Evolutionary conservation across 2,113 vertebrate species (phyloP), one percentile per base, ranked within the genome.

Genomic region (Limanda limanda): DNA sequence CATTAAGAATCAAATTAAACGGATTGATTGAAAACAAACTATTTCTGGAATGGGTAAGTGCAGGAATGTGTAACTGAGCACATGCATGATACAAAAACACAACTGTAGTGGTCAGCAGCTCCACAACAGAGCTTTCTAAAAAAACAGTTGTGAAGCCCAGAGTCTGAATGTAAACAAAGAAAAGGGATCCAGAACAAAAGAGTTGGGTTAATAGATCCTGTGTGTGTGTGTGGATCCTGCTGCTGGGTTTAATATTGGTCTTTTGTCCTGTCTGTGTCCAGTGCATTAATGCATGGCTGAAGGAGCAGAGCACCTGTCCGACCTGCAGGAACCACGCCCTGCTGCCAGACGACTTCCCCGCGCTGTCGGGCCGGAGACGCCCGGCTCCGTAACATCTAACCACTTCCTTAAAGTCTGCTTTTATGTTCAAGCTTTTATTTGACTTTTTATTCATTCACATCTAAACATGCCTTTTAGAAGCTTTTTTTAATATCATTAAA

Each of bases 241-340:
- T 31, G 13, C 27, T 7, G 51, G 47, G 27, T n/a, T 62, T 40
- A 45, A 62, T 0, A 8, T 42, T 1, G 2, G 5, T 12, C 27
- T 4, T 31, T 31, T 55, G 3, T 55, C 78, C 5, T 79, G 37
- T 65, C 17, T 78, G 23, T 78, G 18, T 84, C 21, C 92, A 99
- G 98, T 99, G 98, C 62, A 95, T 98, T 18, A 91, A 82, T 21
- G 94, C 87, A 0, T 96, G 96, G 96, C 94, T 97, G 56, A 96
- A 94, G 85, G 95, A 96, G 60, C 95, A 97, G 24, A 96, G 90
- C 37, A 93, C 95, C 24, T 99, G 98, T 86, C 97, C 97, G 0
- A 95, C 96, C 60, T 99, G 98, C 89, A 94, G 94, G 0, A 82
- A 83, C 1, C 93, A 92, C 0, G 91, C 90, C 0, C 86, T 96